Base-by-base conservation (phyloP, 2,888 invertebrate genomes). In the Pelosia muscerda region DNA sequence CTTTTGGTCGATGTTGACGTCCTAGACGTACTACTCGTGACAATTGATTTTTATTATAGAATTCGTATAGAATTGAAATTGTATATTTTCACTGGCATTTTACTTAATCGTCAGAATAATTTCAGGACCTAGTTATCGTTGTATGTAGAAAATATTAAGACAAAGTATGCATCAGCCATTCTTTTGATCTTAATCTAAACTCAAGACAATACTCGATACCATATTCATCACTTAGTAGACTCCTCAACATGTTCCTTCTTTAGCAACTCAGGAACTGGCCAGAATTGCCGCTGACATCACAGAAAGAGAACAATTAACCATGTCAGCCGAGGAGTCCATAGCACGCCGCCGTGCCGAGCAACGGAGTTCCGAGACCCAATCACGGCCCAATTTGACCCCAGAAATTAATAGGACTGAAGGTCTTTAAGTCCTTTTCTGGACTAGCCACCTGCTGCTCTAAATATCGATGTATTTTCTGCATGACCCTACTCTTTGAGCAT, bases 261-360 rank as follows among this genome's bases (percentile, higher is more conserved):
- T 55, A 65, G 59, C 68, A 57, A 61, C 59, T n/a, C 66, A 54
- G 53, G 42, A 69, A 55, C 42, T 65, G 26, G 62, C 65, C 56
- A 58, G 66, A 55, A 64, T 64, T 8, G 68, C 68, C 15, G 68
- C 68, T 49, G 65, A 57, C 61, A 65, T 69, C 49, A 61, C 63
- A 13, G 61, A 66, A 63, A 67, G 66, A 56, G 56, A 70, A 31
- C 64, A 63, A 13, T 19, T 64, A 53, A 66, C 72, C n/a, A 68
- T 56, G 68, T 55, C 59, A 34, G 58, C 23, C 34, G 54, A 63
- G 2, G 67, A 58, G n/a, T 58, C 67, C 78, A 19, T 72, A 73
- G 25, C 78, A 79, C 63, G 75, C 76, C 38, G 70, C 78, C 59
- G n/a, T 71, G 67, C 42, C 78, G 59, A 63, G 66, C 66, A 22